Evolutionary conservation across 2,797 vertebrate species (phyloP).

Genomic region (Champsocephalus gunnari): DNA sequence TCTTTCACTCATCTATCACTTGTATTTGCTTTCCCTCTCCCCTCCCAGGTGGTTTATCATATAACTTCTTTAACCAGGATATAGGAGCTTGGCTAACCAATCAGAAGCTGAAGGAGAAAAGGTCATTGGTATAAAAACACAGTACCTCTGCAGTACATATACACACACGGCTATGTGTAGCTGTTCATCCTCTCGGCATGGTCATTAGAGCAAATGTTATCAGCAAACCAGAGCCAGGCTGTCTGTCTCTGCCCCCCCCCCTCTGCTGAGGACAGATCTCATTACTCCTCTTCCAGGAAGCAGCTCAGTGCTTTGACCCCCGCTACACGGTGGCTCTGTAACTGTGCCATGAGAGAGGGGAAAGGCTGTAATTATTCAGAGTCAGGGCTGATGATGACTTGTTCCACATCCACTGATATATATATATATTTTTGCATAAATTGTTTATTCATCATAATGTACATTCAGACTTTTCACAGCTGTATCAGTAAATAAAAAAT

Average conservation of each 20-base stretch:
- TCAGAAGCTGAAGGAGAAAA: slow-evolving; percentile 10
- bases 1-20: neutral
- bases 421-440: too few relatives aligned
- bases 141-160: neutral
- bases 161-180: slow-evolving; percentile 32
- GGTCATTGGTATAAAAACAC: slow-evolving; percentile 1
- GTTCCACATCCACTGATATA: slow-evolving; percentile 26
- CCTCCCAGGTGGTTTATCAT: neutral
- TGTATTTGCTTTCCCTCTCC: neutral
- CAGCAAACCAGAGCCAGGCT: slow-evolving; percentile 23
- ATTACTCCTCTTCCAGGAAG: slow-evolving; percentile 52
- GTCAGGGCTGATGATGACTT: slow-evolving; percentile 41
- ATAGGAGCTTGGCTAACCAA: slow-evolving; percentile 18
- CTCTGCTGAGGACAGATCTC: slow-evolving; percentile 15
- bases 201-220: slow-evolving; percentile 62
- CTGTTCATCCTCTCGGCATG: slow-evolving; percentile 38
- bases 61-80: slow-evolving; percentile 11
- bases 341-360: slow-evolving; percentile 12
- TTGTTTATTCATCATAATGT: too few relatives aligned
- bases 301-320: slow-evolving; percentile 42
- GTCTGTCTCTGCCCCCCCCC: slow-evolving; percentile 28
- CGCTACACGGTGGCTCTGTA: slow-evolving; percentile 24
- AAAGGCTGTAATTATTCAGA: slow-evolving; percentile 50
- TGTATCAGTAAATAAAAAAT: too few relatives aligned
- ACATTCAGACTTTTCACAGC: too few relatives aligned